Evolutionary conservation across 1,140 invertebrate genomes (phyloP), one percentile per base, ranked within the genome.

Genomic region (Listronotus bonariensis): DNA sequence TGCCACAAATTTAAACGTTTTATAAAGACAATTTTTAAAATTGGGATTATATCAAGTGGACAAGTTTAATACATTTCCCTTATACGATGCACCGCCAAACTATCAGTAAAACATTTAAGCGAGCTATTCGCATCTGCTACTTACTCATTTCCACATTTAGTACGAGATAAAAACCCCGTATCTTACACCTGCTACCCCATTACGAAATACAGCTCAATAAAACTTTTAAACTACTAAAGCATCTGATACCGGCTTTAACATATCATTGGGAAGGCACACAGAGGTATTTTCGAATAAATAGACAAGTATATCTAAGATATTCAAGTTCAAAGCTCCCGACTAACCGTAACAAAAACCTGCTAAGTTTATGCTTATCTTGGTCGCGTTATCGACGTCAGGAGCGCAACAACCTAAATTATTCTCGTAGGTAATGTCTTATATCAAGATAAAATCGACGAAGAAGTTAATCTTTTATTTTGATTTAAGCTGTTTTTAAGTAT

Each of bases 191-290:
- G 62, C 55, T 57, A 26, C 58, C 48, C 51, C 59, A 62, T 62
- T 54, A 65, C 62, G 57, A 65, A 56, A 55, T 65, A 65, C 34
- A 40, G 17, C 53, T 55, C 62, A 57, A 65, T 65, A 65, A 56
- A 65, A 65, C 42, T 56, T 65, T 20, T 11, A 63, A 61, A 61
- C 17, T 57, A 51, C 49, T 20, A 51, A 42, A 49, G 38, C 51
- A 65, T 65, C 62, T 40, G 53, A 56, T 54, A 46, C 31, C 43
- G 20, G 43, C 51, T 52, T 64, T 56, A 65, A 57, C 62, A 42
- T 63, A 63, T 63, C 60, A 63, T 45, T 63, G n/a, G 45, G 46
- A 65, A 36, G 59, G 59, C 36, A 42, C 32, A 53, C 14, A 26
- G 14, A 14, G 18, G 38, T 31, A 54, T 62, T 45, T 54, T 52